Evolutionary conservation across 2,797 vertebrate species (phyloP), one percentile per base, ranked within the genome.

Genomic region (Bradypodion ventrale): DNA sequence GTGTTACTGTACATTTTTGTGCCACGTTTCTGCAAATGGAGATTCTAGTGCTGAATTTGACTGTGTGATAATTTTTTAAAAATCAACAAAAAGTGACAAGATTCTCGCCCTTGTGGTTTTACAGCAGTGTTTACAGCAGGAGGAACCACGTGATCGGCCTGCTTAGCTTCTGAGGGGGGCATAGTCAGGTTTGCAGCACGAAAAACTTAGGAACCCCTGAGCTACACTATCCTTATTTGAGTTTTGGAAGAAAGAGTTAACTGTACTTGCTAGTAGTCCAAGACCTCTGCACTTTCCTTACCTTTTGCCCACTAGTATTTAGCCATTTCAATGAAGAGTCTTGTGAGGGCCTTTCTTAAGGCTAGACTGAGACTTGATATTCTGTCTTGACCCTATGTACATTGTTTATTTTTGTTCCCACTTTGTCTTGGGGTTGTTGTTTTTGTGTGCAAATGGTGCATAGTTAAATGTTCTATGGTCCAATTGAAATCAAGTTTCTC

Each of bases 401-500:
- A n/a, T 40, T 87, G 32, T 66, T 59, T 65, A 69, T 37, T 78
- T 77, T 78, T 2, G 0, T 56, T 87, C 5, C 56, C 86, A 74
- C 56, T 85, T 86, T 60, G 60, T 78, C 56, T 27, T 66, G 69
- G 9, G 16, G 19, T 56, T 56, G 19, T 56, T 56, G 12, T 49
- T 8, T 12, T 49, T 49, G 35, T 62, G 21, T n/a, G 49, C 32
- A 62, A 49, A 74, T 74, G 27, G 12, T 56, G 23, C 25, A 32
- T n/a, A 16, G 44, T 59, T 19, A 40, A 74, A 74, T 6, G 35
- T 65, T 66, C n/a, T 73, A 21, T 75, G 7, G 12, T 52, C 23
- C 35, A 78, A 35, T 73, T 82, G 1, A 81, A 83, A 70, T 19
- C 80, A 72, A 25, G 73, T 10, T 56, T 76, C 87, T 87, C 19